Conservation (phyloP, 2,888 invertebrate species). For the Elysia crispata region DNA sequence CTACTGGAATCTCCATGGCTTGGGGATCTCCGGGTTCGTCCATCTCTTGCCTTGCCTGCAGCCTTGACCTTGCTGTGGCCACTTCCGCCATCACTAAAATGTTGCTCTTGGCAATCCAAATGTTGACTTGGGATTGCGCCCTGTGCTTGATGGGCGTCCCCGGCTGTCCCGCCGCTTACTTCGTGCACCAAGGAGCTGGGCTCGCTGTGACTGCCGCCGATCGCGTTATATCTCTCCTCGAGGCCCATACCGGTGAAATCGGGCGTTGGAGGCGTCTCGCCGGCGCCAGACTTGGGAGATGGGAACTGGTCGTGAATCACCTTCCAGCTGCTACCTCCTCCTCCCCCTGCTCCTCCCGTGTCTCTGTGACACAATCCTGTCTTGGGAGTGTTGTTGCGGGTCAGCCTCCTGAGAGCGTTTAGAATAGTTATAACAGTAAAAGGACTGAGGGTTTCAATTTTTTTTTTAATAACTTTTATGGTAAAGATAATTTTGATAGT, state of each 20-base stretch:
- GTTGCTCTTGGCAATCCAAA: background rate
- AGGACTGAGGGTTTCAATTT: no score
- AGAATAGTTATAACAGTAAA: no score
- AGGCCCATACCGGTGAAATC: background rate
- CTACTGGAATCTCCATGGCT: no score
- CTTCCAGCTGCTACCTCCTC: slow-evolving; percentile 32
- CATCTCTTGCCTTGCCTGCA: no score
- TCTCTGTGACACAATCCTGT: slow-evolving; percentile 25
- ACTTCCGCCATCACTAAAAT: slow-evolving; percentile 31
- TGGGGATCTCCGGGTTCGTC: no score
- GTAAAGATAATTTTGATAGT: no score
- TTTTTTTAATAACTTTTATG: no score
- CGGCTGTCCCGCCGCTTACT: no score
- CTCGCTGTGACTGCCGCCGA: slow-evolving; percentile 15
- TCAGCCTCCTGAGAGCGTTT: slow-evolving; percentile 39
- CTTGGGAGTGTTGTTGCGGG: slow-evolving; percentile 48
- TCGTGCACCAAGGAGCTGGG: background rate
- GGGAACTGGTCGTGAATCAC: slow-evolving; percentile 38
- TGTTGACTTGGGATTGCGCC: background rate
- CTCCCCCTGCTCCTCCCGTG: background rate
- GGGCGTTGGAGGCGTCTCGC: background rate
- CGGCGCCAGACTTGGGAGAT: background rate
- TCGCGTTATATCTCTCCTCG: background rate
- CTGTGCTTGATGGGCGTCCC: no score
- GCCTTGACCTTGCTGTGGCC: no score